Evolutionary conservation across 1,140 invertebrate species (phyloP), one percentile per base, ranked within the genome.

Genomic region (Asobara japonica): DNA sequence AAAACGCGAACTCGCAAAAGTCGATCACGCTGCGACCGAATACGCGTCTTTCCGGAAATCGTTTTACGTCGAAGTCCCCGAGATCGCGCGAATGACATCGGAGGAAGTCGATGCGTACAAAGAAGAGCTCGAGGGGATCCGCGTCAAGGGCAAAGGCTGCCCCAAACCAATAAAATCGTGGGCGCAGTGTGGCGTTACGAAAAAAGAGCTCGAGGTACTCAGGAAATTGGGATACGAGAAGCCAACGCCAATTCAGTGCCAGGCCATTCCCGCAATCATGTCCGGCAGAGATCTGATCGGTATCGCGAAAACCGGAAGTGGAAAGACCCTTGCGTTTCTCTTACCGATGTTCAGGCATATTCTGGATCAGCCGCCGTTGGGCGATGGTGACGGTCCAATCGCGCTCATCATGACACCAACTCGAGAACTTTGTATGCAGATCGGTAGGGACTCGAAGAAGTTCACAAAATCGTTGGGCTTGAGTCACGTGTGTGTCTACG

Each of bases 201-300:
- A 97, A 82, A 99, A 98, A 84, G 94, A 99, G 83, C 88, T 99
- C 82, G 97, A 99, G 78, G 91, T 96, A 74, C 85, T 99, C 20
- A 98, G 97, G 84, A 97, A 95, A 88, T 88, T 97, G 33, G 91
- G 91, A 70, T 99, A 98, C 86, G 96, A 98, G 77, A 99, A 98
- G 87, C 98, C 98, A 3, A 99, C 98, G 3, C 98, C 98, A 0
- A 99, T 99, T 82, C 98, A 99, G 86, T 92, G 95, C 60, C 98
- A 99, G 89, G 97, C 97, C 8, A 97, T 99, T 84, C 98, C 98
- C 27, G 95, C 97, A n/a, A 96, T 99, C 74, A 99, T 99, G 97
- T 97, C 94, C 70, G 94, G 94, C 74, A 90, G 97, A 67, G 98
- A 99, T 89, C 89, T 99, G 31, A 99, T 99, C 82, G 98, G 98